A percentile compares a stretch with the other conserved stretches of the same genome.
These are phyloP conservation scores for Vanessa tameamea DNA, from an alignment of 1,140 invertebrate species.

Conservation along the genomic window DNA sequence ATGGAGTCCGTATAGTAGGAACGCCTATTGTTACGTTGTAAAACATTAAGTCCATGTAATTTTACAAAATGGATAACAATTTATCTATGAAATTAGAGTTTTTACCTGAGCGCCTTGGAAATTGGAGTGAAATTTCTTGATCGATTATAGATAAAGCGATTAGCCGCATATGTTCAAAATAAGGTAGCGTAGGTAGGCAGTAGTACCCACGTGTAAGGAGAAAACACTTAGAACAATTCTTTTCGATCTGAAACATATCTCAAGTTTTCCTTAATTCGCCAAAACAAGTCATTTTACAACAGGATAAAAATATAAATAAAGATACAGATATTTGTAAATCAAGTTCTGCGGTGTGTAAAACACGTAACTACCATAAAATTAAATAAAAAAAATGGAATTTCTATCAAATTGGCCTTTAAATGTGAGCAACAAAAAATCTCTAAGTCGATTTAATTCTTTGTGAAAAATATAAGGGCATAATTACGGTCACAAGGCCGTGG, in stretches of 20 bases:
- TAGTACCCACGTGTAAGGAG: not conserved
- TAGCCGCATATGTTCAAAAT: not conserved
- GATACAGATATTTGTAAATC: too few relatives aligned
- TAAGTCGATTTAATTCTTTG: slow-evolving; percentile 63
- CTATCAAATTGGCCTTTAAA: slow-evolving; percentile 56
- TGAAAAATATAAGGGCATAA: slow-evolving; percentile 75
- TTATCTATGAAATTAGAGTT: slow-evolving; percentile 57
- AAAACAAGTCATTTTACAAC: not conserved
- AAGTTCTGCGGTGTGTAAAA: not conserved
- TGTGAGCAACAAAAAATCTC: slow-evolving; percentile 58
- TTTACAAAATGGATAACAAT: slow-evolving; percentile 62
- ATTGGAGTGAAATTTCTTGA: not conserved
- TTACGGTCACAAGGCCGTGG: slow-evolving; percentile 75
- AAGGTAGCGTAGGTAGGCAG: not conserved
- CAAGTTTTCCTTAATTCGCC: not conserved
- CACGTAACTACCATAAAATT: slow-evolving; percentile 5
- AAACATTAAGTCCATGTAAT: slow-evolving; percentile 63
- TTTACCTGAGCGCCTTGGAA: slow-evolving; percentile 34
- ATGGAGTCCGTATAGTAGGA: slow-evolving; percentile 53
- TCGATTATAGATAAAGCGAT: slow-evolving; percentile 12
- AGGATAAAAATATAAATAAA: too few relatives aligned
- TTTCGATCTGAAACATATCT: not conserved
- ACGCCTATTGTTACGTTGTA: slow-evolving; percentile 55
- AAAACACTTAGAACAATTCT: not conserved
- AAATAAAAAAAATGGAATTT: slow-evolving; percentile 57